These are phyloP conservation scores for Galbula dea DNA, from an alignment of 2,113 vertebrate genomes.

Conservation along the genomic window DNA sequence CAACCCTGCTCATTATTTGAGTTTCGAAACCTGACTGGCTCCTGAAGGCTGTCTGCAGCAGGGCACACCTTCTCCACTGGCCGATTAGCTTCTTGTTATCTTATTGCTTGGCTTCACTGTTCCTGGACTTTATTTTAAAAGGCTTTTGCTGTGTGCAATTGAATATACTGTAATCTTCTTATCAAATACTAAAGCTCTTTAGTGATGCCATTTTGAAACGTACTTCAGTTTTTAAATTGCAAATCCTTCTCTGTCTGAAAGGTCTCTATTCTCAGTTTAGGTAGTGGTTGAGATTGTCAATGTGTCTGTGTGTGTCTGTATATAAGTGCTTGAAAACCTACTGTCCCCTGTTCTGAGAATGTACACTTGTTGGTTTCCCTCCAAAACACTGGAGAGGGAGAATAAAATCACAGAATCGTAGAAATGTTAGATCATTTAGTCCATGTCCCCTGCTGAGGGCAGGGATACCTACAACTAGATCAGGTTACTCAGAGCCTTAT, in stretches of 20 bases:
- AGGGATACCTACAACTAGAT: too few species aligned
- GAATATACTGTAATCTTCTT: conserved; percentile 63
- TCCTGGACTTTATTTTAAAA: conserved; percentile 54
- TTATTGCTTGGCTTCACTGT: background rate
- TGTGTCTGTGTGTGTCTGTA: background rate
- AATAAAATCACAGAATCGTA: too few species aligned
- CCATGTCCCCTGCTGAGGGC: too few species aligned
- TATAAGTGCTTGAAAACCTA: background rate
- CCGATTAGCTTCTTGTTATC: conserved; percentile 49
- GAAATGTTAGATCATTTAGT: too few species aligned
- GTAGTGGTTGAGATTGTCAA: background rate
- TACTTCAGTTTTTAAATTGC: conserved; percentile 51
- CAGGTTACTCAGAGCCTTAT: too few species aligned
- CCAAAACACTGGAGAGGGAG: background rate
- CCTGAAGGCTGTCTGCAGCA: background rate
- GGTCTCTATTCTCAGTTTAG: background rate
- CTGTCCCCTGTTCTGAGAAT: background rate
- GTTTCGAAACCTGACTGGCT: conserved; percentile 25
- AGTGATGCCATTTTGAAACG: conserved; percentile 57
- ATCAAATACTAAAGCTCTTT: conserved; percentile 58
- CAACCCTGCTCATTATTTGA: background rate
- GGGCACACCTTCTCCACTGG: conserved; percentile 4
- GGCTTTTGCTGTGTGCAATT: conserved; percentile 47
- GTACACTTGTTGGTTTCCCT: background rate
- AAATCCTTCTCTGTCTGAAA: conserved; percentile 36